These are phyloP conservation scores for Glossosoma conforme DNA, from an alignment of 1,140 invertebrate species.

Conservation along the genomic window DNA sequence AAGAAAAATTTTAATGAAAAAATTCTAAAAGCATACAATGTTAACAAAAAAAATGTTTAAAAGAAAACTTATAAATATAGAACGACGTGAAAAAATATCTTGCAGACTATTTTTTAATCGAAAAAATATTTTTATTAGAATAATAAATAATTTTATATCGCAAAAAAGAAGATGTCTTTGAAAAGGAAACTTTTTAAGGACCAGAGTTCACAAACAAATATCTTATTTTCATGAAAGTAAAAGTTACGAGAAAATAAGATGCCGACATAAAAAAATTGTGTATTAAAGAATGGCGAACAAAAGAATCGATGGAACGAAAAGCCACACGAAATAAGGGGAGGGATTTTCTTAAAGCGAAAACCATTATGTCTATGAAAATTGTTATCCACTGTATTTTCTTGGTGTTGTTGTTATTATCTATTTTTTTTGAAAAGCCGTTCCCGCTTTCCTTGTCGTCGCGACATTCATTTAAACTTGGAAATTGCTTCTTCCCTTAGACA, in stretches of 20 bases:
- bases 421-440: slow-evolving; percentile 17
- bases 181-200: not conserved
- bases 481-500: slow-evolving; percentile 30
- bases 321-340: slow-evolving; percentile 9
- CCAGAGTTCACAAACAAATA: not conserved
- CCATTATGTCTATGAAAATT: slow-evolving; percentile 31
- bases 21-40: too few species aligned
- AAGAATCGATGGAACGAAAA: slow-evolving; percentile 27
- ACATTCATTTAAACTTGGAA: slow-evolving; percentile 33
- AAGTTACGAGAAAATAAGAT: slow-evolving; percentile 17
- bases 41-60: too few species aligned
- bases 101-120: too few species aligned
- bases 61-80: too few species aligned
- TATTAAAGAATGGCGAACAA: slow-evolving; percentile 20
- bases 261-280: slow-evolving; percentile 12
- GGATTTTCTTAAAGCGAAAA: slow-evolving; percentile 25
- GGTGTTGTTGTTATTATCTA: slow-evolving; percentile 23
- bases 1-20: too few species aligned
- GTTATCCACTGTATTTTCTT: slow-evolving; percentile 14
- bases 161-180: not conserved
- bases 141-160: not conserved
- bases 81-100: too few species aligned
- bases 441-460: slow-evolving; percentile 21
- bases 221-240: slow-evolving; percentile 2
- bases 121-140: not conserved